These are phyloP conservation scores for Prunella strophiata DNA, from an alignment of 2,797 vertebrate species.

Conservation along the genomic window DNA sequence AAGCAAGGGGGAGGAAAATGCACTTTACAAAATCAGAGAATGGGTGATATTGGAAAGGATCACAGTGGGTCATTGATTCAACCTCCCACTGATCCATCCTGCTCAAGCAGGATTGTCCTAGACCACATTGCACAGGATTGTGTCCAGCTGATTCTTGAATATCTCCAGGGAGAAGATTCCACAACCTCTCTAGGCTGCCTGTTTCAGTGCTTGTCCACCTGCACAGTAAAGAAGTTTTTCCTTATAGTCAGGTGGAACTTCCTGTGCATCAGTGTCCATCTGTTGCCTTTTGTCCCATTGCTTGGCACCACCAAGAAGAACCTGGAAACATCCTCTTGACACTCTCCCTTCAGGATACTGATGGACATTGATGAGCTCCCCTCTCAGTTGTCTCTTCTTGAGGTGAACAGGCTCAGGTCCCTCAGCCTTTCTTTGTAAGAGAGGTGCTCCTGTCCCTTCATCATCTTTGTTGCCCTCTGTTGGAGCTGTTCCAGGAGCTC, in stretches of 20 bases:
- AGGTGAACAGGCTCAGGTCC: neutral
- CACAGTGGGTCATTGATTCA: neutral
- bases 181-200: neutral
- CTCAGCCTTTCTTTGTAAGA: neutral
- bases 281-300: neutral
- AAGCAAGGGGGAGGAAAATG: neutral
- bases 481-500: neutral
- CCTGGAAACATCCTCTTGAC: neutral
- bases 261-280: neutral
- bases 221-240: neutral
- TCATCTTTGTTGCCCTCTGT: neutral
- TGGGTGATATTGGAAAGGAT: neutral
- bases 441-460: neutral
- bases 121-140: neutral
- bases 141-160: neutral
- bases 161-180: neutral
- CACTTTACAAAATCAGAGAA: neutral
- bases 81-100: neutral
- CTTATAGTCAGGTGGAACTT: neutral
- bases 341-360: neutral
- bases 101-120: neutral
- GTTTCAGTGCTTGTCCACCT: neutral
- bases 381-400: neutral
- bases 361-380: neutral
- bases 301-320: neutral